Conservation (phyloP, 1,140 invertebrate species). For the Drosophila albomicans region DNA sequence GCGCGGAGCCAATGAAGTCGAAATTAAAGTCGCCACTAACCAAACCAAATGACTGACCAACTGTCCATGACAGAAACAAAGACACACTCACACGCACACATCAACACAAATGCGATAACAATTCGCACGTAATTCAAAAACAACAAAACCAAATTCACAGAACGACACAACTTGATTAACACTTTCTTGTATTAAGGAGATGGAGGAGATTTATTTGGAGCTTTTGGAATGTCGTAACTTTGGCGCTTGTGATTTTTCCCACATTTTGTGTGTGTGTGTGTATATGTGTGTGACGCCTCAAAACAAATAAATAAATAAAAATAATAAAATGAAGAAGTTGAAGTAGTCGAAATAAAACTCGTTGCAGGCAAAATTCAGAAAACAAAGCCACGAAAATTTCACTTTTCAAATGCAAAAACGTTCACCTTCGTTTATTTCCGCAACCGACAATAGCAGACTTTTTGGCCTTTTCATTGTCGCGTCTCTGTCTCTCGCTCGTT, state of each 20-base stretch:
- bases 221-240: slow-evolving; percentile 58
- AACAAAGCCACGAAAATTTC: slow-evolving; percentile 70
- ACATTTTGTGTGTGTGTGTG: slow-evolving; percentile 46
- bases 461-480: slow-evolving; percentile 71
- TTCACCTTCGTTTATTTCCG: slow-evolving; percentile 83
- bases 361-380: slow-evolving; percentile 41
- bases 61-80: slow-evolving; percentile 49
- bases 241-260: slow-evolving; percentile 70
- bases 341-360: slow-evolving; percentile 16
- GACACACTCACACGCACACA: slow-evolving; percentile 26
- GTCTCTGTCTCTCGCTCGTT: neutral
- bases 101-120: slow-evolving; percentile 37
- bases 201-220: slow-evolving; percentile 2
- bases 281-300: slow-evolving; percentile 25
- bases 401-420: slow-evolving; percentile 82
- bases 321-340: slow-evolving; percentile 20
- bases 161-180: slow-evolving; percentile 75
- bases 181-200: slow-evolving; percentile 49
- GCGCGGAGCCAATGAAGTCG: slow-evolving; percentile 42
- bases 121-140: slow-evolving; percentile 76
- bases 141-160: slow-evolving; percentile 45
- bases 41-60: slow-evolving; percentile 27
- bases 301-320: slow-evolving; percentile 74
- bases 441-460: slow-evolving; percentile 60
- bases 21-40: slow-evolving; percentile 36